Base-by-base conservation (phyloP, 2,113 vertebrate genomes). In the Rhineura floridana region DNA sequence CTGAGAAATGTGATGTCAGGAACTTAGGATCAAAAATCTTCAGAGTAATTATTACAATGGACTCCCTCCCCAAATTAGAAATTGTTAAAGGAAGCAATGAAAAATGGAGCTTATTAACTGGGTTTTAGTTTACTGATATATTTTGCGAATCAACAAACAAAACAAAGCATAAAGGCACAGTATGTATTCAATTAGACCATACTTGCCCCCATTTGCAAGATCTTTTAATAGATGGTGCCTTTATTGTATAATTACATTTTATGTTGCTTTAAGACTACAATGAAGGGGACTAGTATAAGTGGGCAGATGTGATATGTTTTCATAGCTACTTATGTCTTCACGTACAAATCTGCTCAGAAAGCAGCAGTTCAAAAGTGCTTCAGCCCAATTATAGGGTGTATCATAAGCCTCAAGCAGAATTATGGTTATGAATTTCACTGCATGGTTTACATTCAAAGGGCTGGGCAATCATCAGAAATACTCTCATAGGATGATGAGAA, bases 1-100 rank as follows among this genome's bases (percentile, higher is more conserved):
- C 67, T 86, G 88, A 92, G 87, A 93, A 94, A 91, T 21, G 2
- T 94, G 85, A 88, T 84, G 83, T 85, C 90, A 93, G 91, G 85
- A 94, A 95, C 90, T 88, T 83, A 55, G 72, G 77, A 85, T 90
- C 39, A 77, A 91, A 92, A 89, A 59, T 87, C 69, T 44, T 69
- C 25, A 72, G 33, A 67, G 83, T 91, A 0, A 0, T 81, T 87
- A 93, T 82, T 91, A 93, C 91, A 95, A 90, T 92, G 82, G 84
- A 65, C 12, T 23, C 15, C 55, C 15, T 19, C 55, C 55, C 89
- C 77, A 95, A 92, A 91, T 90, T 81, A 87, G 70, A 73, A 39
- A 72, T 39, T 91, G 39, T 76, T 91, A 89, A 70, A 87, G 10
- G 21, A 5, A 93, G 52, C 44, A 88, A 44, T 42, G 81, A 90